phyloP scores from a whole-genome alignment of 2,113 vertebrate genomes.

The Brevimyrus niger region DNA sequence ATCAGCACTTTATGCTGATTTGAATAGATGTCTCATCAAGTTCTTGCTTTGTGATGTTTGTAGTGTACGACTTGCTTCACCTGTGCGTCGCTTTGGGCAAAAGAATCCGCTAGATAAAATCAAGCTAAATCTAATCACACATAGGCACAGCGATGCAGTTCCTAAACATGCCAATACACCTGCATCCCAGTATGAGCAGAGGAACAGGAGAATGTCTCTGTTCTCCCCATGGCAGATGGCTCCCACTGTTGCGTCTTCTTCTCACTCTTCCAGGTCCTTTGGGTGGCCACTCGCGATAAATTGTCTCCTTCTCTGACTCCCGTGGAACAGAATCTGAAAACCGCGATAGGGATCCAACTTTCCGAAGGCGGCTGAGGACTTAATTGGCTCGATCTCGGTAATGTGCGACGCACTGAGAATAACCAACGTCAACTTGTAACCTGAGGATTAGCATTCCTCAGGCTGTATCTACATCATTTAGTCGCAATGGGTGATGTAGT shows the following conservation, averaged over 20 bases:
- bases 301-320: background rate
- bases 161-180: background rate
- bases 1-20: background rate
- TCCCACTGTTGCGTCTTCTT: background rate
- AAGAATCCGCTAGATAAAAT: background rate
- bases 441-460: background rate
- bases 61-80: background rate
- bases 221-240: constrained; percentile 3
- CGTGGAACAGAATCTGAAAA: background rate
- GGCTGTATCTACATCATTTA: background rate
- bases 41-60: background rate
- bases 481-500: background rate
- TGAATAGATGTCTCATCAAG: background rate
- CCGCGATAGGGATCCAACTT: background rate
- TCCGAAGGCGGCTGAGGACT: too few relatives aligned
- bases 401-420: background rate
- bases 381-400: background rate
- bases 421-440: background rate
- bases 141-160: background rate
- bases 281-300: background rate
- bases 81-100: background rate
- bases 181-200: background rate
- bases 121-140: background rate
- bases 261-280: background rate
- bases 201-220: background rate